A percentile compares a stretch with the other conserved stretches of the same genome.
Evolutionary conservation across 1,140 invertebrate species (phyloP).

Genomic region (Vollenhovia emeryi): DNA sequence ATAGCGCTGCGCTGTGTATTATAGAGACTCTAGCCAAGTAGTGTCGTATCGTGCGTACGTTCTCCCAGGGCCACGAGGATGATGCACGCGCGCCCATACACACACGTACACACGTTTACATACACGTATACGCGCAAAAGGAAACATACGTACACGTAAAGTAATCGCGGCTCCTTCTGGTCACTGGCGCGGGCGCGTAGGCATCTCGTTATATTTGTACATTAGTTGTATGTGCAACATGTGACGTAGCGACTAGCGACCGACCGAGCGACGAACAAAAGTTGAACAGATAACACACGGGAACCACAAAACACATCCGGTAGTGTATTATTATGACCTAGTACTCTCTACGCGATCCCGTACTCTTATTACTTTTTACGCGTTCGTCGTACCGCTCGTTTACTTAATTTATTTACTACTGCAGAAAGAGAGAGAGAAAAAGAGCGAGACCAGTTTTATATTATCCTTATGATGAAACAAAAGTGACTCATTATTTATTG

Average conservation of each 20-base stretch:
- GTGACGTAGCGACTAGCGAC: slow-evolving; percentile 78
- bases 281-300: slow-evolving; percentile 46
- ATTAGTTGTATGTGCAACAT: slow-evolving; percentile 81
- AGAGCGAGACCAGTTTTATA: slow-evolving; percentile 75
- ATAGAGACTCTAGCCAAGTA: slow-evolving; percentile 82
- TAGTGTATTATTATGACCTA: slow-evolving; percentile 79
- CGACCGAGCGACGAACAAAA: slow-evolving; percentile 64
- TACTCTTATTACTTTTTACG: slow-evolving; percentile 66
- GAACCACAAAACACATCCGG: slow-evolving; percentile 70
- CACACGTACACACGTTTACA: not conserved
- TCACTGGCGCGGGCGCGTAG: slow-evolving; percentile 75
- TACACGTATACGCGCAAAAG: not conserved
- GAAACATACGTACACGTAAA: not conserved
- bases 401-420: slow-evolving; percentile 83
- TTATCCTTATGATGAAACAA: slow-evolving; percentile 73
- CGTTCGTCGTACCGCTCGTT: slow-evolving; percentile 75
- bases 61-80: slow-evolving; percentile 53
- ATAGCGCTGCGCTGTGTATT: slow-evolving; percentile 81
- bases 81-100: not conserved
- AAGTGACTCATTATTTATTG: slow-evolving; percentile 80
- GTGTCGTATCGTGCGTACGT: slow-evolving; percentile 73
- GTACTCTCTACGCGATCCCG: slow-evolving; percentile 52
- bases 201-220: slow-evolving; percentile 83
- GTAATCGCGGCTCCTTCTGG: slow-evolving; percentile 20
- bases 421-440: slow-evolving; percentile 43